Percentiles rank a stretch among this genome's conserved stretches.
phyloP scores from a whole-genome alignment of 1,140 invertebrate species.

The Linepithema humile region DNA sequence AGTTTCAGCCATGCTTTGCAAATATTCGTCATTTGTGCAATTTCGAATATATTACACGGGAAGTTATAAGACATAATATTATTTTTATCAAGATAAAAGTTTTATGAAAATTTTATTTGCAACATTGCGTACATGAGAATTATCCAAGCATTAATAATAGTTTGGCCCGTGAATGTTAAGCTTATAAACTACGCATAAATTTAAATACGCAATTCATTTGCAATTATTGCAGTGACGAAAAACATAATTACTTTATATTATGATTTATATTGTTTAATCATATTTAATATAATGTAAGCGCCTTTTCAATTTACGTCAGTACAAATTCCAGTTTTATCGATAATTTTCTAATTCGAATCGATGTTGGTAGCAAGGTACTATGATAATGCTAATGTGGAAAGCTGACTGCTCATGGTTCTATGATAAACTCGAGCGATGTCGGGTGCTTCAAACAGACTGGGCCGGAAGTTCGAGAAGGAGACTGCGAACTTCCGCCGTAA shows the following conservation, averaged over 20 bases:
- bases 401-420: neutral
- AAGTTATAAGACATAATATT: neutral
- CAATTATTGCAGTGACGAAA: neutral
- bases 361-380: neutral
- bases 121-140: neutral
- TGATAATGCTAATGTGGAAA: neutral
- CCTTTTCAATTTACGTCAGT: neutral
- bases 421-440: neutral
- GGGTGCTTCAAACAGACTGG: neutral
- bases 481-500: constrained; percentile 12
- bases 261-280: neutral
- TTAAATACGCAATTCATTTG: neutral
- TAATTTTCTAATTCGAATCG: neutral
- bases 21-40: neutral
- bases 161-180: neutral
- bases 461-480: neutral
- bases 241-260: neutral
- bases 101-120: neutral
- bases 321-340: neutral
- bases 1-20: neutral
- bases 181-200: neutral
- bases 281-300: neutral
- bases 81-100: neutral
- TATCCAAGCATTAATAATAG: neutral
- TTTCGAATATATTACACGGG: neutral